Base-by-base conservation (phyloP, 92 coral and sea anemone genomes). In the Palythoa heliodiscus region DNA sequence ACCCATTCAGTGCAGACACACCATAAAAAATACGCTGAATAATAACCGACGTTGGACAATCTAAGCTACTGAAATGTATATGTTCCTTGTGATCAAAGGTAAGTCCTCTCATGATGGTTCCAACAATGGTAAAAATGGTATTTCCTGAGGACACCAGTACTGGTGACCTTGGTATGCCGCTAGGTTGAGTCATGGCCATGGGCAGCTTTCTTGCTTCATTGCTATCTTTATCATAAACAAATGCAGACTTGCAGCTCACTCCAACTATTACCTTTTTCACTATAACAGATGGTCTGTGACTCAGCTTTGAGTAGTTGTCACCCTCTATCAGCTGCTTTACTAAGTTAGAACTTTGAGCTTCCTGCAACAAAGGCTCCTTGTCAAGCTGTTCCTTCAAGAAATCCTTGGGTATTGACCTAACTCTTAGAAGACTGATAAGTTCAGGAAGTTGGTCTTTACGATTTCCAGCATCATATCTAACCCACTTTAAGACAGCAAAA, bases 401-500 rank as follows among this genome's bases (percentile, higher is more conserved):
- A 11, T 71, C 91, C 71, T 88, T 79, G 5, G 91, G 82, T 76
- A 94, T 50, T 14, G 87, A 86, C 5, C 73, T 78, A 61, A 64
- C 22, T n/a, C 89, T 70, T 11, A 94, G 29, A n/a, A 50, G 55
- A 3, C 83, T 80, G 57, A 94, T 35, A 19, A 94, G 82, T 43
- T 75, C 84, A 19, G 91, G 89, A 12, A 92, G 84, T n/a, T 64
- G 72, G 13, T 78, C 35, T 0, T 40, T 78, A 24, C 98, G 91
- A 37, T 43, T 70, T 3, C 20, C 63, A 25, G 48, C 78, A 55
- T 93, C 88, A 82, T 90, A 87, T 29, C 72, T 82, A 0, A 90
- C 92, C 98, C 98, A 94, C 67, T 87, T 92, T 38, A 94, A 37
- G 24, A 92, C 91, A 70, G 93, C 92, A 71, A 70, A 70, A 70